Conservation (phyloP, 2,797 vertebrate species). For the Pseudochirops cupreus region DNA sequence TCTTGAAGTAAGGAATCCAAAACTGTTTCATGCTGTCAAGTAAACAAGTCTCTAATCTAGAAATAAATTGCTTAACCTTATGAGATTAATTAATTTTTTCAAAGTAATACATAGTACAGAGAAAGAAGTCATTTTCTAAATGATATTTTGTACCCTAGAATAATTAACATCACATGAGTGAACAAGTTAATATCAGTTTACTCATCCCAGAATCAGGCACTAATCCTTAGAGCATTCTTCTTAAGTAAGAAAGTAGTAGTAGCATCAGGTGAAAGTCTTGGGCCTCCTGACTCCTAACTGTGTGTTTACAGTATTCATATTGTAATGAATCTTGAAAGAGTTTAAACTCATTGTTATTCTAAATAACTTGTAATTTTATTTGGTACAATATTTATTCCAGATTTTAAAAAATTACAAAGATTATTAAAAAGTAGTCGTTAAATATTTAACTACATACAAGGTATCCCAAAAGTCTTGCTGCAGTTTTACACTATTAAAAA, state of each 20-base stretch:
- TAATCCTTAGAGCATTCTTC: constrained; percentile 45
- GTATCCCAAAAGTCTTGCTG: neutral
- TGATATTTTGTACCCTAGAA: constrained; percentile 61
- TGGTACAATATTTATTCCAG: constrained; percentile 32
- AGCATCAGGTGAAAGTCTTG: constrained; percentile 46
- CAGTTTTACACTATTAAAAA: neutral
- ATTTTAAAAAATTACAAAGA: constrained; percentile 54
- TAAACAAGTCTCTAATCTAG: constrained; percentile 50
- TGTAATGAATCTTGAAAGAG: constrained; percentile 49
- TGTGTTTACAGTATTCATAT: constrained; percentile 41
- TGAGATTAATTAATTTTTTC: constrained; percentile 61
- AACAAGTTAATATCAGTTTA: constrained; percentile 64
- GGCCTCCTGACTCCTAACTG: constrained; percentile 39
- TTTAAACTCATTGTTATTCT: constrained; percentile 47
- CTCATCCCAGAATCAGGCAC: constrained; percentile 56
- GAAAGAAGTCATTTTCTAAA: constrained; percentile 67
- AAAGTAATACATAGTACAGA: constrained; percentile 45
- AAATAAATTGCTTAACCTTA: constrained; percentile 68
- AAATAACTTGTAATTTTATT: constrained; percentile 50
- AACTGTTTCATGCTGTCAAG: constrained; percentile 50
- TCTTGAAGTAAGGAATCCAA: constrained; percentile 58
- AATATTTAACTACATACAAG: neutral
- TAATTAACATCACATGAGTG: constrained; percentile 66
- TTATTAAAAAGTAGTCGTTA: neutral
- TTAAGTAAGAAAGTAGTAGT: constrained; percentile 25